These are phyloP conservation scores for Helicoverpa zea DNA, from an alignment of 1,140 invertebrate genomes.

Conservation along the genomic window DNA sequence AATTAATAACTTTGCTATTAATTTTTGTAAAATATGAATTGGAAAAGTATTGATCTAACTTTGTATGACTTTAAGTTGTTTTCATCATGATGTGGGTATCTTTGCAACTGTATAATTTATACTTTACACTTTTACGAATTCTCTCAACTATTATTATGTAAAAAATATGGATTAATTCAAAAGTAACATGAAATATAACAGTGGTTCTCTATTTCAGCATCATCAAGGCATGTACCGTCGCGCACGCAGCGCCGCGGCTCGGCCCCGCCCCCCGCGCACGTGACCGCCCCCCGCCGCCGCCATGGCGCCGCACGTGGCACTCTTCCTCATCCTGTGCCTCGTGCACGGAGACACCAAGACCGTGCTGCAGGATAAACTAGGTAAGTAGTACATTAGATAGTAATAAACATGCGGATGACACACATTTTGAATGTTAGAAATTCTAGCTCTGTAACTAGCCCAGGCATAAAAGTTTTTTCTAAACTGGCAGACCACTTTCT, in stretches of 20 bases:
- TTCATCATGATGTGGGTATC: no score
- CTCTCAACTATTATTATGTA: not conserved
- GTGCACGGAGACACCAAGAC: constrained; percentile 82
- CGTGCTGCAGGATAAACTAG: constrained; percentile 79
- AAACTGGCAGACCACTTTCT: no score
- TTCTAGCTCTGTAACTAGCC: no score
- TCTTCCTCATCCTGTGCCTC: constrained; percentile 77
- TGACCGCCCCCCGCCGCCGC: constrained; percentile 57
- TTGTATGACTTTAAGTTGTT: no score
- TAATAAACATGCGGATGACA: not conserved
- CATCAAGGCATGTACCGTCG: constrained; percentile 62
- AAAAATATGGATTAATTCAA: not conserved
- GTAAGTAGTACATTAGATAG: constrained; percentile 58
- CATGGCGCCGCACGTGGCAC: constrained; percentile 74
- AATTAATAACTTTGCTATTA: not conserved
- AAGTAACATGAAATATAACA: not conserved
- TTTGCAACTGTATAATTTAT: no score
- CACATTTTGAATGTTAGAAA: no score
- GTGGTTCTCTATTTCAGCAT: constrained; percentile 51
- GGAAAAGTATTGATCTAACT: no score
- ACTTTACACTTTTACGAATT: no score
- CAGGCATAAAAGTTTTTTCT: no score
- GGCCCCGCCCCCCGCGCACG: constrained; percentile 49
- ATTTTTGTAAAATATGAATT: not conserved
- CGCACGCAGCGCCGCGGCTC: constrained; percentile 52